Base-by-base conservation (phyloP, 2,888 invertebrate genomes). In the Seira ritae region DNA sequence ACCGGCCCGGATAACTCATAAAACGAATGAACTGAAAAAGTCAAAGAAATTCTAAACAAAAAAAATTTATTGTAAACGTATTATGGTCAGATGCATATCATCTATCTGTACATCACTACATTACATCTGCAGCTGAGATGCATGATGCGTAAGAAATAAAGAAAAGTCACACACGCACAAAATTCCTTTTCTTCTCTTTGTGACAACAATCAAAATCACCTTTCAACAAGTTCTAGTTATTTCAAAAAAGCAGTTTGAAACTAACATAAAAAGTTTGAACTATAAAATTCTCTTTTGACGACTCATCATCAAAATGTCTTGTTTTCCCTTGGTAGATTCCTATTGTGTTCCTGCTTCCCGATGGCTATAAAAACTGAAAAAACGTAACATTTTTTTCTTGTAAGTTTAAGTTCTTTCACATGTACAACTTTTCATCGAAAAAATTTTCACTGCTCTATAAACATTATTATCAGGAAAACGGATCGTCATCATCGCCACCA, bases 121-220 rank as follows among this genome's bases (percentile, higher is more conserved):
- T 8, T 42, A 12, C 42, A 42, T 42, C 42, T 42, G 42, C 12
- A 4, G 42, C 12, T 42, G 42, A n/a, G n/a, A n/a, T n/a, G n/a
- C n/a, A 4, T 42, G 42, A 42, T 42, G 42, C 42, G 42, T 42
- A 8, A 8, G 42, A 12, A 42, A 42, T 42, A 42, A 42, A 42
- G 42, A 12, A 42, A 42, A 42, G 12, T 42, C 12, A 42, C 42
- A 42, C 42, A 42, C 42, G 42, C 42, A 42, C 42, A 42, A 42
- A 42, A 42, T 42, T 42, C 4, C 42, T 42, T 42, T 42, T 42
- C 12, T 42, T 12, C 42, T 42, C 42, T 42, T 42, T 42, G 80
- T 75, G 75, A 80, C 80, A 75, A 80, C 69, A 74, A 70, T 80
- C 80, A 23, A 50, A 62, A 80, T 80, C 74, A 70, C 76, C 71